Evolutionary conservation across 2,888 invertebrate species (phyloP), one percentile per base, ranked within the genome.

Genomic region (Trisateles emortualis): DNA sequence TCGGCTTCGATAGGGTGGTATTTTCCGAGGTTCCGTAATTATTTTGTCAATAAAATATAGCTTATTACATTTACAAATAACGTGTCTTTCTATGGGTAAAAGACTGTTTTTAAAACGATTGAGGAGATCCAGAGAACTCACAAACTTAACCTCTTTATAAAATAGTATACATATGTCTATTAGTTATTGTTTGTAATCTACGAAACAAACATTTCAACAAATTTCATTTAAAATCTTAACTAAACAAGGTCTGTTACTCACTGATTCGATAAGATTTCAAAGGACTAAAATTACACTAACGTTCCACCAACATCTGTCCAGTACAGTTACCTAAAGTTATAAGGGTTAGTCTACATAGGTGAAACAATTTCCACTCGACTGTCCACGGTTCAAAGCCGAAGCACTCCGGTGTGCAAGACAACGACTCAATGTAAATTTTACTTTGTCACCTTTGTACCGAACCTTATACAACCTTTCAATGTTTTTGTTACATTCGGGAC

Each of bases 331-430:
- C 33, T 45, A 13, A 44, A 33, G 32, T 52, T 32, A 66, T 46
- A 42, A 46, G 19, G 32, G 51, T 43, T 43, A 68, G 69, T 64
- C 71, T 74, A 73, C 64, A 67, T 68, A 71, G 61, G 70, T 73
- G 74, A 76, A 74, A 74, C 72, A 78, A 79, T 83, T 83, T 77
- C 77, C 76, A 74, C 71, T 57, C 65, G 76, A 76, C 62, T 78
- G 78, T 63, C 72, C 72, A 68, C 72, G 69, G 74, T 76, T 79
- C 83, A 83, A 79, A 79, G 81, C 59, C 47, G 47, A 52, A 57
- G 47, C 60, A 59, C 59, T 65, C 47, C 59, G 49, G 58, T 66
- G 59, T 63, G 64, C 43, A 64, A 51, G 57, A 60, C 59, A 69
- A 54, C 57, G 60, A 61, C 55, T 64, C 55, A 45, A 73, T 74